Evolutionary conservation across 2,797 vertebrate species (phyloP).

Genomic region (Karalla daura): DNA sequence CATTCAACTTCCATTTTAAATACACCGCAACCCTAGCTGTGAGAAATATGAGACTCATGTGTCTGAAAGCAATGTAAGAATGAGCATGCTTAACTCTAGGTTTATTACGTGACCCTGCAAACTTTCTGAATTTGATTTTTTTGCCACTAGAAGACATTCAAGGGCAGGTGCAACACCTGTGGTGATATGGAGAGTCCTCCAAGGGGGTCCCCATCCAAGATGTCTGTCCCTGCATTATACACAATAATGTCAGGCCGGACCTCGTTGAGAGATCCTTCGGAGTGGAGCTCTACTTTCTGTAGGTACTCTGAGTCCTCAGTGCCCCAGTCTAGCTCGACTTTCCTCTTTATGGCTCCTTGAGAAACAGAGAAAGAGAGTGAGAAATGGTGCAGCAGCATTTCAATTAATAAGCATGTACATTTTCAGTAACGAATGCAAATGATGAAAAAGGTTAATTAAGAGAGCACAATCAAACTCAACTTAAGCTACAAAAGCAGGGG

Average conservation of each 20-base stretch:
- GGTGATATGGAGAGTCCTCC: conserved; percentile 95
- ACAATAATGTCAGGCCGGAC: conserved; percentile 88
- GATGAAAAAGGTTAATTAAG: conserved; percentile 53
- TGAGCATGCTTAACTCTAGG: too few species aligned
- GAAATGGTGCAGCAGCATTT: neutral
- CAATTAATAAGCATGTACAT: conserved; percentile 29
- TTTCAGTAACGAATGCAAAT: conserved; percentile 34
- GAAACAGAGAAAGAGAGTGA: neutral
- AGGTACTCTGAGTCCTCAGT: conserved; percentile 94
- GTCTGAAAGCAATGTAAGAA: too few species aligned
- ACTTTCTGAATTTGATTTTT: too few species aligned
- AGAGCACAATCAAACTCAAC: conserved; percentile 42
- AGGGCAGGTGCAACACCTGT: conserved; percentile 81
- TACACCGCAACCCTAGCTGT: too few species aligned
- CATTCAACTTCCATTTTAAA: too few species aligned
- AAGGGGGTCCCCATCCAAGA: conserved; percentile 93
- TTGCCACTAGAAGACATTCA: neutral
- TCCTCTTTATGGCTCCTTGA: conserved; percentile 92
- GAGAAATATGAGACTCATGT: too few species aligned
- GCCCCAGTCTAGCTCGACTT: conserved; percentile 95
- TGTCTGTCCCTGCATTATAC: conserved; percentile 95
- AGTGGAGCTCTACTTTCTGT: conserved; percentile 89
- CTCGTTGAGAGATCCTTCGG: conserved; percentile 88
- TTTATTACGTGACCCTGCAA: too few species aligned
- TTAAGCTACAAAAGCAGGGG: conserved; percentile 21